Percentiles rank a stretch among this genome's conserved stretches.
Conservation (phyloP, 1,140 invertebrate species). For the Drosophila carrolli region DNA sequence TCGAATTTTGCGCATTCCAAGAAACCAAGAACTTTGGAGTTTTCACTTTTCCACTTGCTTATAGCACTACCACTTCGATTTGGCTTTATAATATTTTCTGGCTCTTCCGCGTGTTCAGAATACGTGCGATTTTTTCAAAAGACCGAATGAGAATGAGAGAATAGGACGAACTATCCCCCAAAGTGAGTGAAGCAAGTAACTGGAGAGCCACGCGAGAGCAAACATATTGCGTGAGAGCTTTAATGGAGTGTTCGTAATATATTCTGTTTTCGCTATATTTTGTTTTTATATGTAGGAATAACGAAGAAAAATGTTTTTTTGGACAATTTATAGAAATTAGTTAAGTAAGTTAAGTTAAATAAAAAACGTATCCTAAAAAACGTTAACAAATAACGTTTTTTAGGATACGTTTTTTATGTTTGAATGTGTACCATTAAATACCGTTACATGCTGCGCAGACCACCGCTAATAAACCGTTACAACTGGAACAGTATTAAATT, state of each 20-base stretch:
- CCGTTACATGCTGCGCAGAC: constrained; percentile 3
- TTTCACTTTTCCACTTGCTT: constrained; percentile 61
- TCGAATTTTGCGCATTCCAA: constrained; percentile 20
- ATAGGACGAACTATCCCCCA: constrained; percentile 55
- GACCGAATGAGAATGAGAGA: constrained; percentile 77
- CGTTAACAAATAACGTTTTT: too few relatives aligned
- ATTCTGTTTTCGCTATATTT: background rate
- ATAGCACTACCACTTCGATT: constrained; percentile 59
- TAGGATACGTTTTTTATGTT: background rate
- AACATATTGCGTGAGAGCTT: background rate
- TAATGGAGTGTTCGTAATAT: background rate
- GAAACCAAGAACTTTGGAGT: constrained; percentile 9
- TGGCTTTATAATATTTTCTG: constrained; percentile 38
- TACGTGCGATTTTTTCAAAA: constrained; percentile 78
- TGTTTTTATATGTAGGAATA: background rate
- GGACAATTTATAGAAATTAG: too few relatives aligned
- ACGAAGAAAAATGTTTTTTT: too few relatives aligned
- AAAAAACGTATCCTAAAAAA: too few relatives aligned
- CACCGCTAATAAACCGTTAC: background rate
- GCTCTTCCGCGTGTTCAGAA: constrained; percentile 58
- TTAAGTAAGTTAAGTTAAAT: too few relatives aligned
- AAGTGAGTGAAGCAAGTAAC: too few relatives aligned
- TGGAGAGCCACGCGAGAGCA: background rate
- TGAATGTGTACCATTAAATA: background rate
- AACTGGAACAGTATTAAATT: background rate